A percentile compares a stretch with the other conserved stretches of the same genome.
These are phyloP conservation scores for Sebastes steindachneri DNA, from an alignment of 2,797 vertebrate species.

Conservation along the genomic window DNA sequence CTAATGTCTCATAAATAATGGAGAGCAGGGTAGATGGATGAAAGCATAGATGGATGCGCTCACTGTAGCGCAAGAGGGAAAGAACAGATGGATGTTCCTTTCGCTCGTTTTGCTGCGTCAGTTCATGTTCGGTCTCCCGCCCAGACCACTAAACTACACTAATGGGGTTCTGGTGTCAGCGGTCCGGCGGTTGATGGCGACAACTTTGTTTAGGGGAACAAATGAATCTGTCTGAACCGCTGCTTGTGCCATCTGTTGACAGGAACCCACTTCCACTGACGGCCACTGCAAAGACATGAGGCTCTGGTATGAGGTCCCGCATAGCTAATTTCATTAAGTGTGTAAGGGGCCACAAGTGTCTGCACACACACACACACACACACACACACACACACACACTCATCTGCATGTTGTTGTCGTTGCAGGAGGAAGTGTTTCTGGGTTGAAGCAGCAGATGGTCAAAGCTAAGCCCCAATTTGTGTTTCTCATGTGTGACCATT, in stretches of 20 bases:
- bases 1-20: conserved; percentile 75
- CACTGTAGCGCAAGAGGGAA: conserved; percentile 23
- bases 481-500: conserved; percentile 10
- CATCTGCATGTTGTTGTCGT: conserved; percentile 20
- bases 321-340: conserved; percentile 42
- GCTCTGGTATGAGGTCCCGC: conserved; percentile 4
- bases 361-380: neutral
- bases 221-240: conserved; percentile 52
- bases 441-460: conserved; percentile 44
- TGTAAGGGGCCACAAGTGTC: conserved; percentile 6
- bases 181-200: conserved; percentile 58
- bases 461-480: conserved; percentile 11
- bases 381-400: neutral
- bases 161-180: conserved; percentile 62
- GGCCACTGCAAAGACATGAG: conserved; percentile 21
- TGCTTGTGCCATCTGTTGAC: conserved; percentile 64
- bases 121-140: conserved; percentile 49
- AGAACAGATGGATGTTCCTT: conserved; percentile 67
- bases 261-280: conserved; percentile 5
- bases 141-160: conserved; percentile 57
- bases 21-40: conserved; percentile 47
- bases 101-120: conserved; percentile 51
- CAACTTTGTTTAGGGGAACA: conserved; percentile 67
- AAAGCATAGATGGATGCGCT: conserved; percentile 52
- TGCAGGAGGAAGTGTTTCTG: conserved; percentile 17